Evolutionary conservation across 1,140 invertebrate genomes (phyloP), one percentile per base, ranked within the genome.

Genomic region (Berghia stephanieae): DNA sequence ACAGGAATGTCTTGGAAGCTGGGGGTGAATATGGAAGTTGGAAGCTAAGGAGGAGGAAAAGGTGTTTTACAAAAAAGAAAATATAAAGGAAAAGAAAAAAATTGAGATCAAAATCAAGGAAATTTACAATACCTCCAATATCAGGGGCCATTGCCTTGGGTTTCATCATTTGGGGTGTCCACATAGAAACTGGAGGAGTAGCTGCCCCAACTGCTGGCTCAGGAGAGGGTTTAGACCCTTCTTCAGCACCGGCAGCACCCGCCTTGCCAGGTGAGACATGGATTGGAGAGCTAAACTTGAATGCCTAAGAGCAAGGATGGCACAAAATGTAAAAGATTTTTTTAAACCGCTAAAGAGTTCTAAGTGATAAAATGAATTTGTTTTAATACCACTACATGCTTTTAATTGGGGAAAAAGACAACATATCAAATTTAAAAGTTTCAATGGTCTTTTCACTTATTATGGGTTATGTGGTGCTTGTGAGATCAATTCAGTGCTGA

Each of bases 281-380:
- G 68, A 84, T 79, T 5, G 85, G 85, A 31, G 83, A 85, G 72
- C 83, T 85, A 75, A 86, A 86, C 77, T 79, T 80, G 68, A 86
- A 86, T 16, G 76, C 79, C 83, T 85, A 75, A 49, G 67, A 82
- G 40, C 3, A n/a, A n/a, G n/a, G n/a, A n/a, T n/a, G n/a, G n/a
- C n/a, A n/a, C n/a, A n/a, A n/a, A n/a, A n/a, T n/a, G n/a, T n/a
- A n/a, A n/a, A n/a, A n/a, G n/a, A n/a, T n/a, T n/a, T n/a, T n/a
- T n/a, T n/a, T n/a, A n/a, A n/a, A n/a, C n/a, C n/a, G n/a, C 8
- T 18, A 67, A 44, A 70, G 8, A 44, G 42, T 8, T 8, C 21
- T 68, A 27, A 63, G 27, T 63, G 57, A 16, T 63, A 27, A 8
- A 27, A 63, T 63, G 27, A 21, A 63, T 10, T 8, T 63, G 27